phyloP scores from a whole-genome alignment of 2,888 invertebrate genomes.

The Saturnia japonica region DNA sequence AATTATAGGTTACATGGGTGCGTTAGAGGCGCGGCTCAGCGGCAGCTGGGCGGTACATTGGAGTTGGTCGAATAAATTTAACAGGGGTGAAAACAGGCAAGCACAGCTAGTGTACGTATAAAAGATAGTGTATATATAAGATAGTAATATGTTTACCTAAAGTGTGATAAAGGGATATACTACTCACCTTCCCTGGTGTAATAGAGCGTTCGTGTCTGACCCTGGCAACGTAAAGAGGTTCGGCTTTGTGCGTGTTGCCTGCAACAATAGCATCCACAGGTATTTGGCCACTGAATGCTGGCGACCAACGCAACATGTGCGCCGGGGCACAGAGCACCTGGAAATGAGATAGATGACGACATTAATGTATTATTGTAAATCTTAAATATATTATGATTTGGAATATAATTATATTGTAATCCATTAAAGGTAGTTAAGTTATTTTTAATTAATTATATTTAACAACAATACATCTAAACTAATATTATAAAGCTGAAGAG shows the following conservation, averaged over 20 bases:
- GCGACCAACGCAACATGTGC: slow-evolving; percentile 70
- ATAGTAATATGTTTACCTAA: background rate
- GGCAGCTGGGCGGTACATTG: too few relatives aligned
- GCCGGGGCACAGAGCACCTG: slow-evolving; percentile 64
- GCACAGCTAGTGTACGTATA: too few relatives aligned
- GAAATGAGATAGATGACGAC: slow-evolving; percentile 22
- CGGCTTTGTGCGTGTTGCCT: slow-evolving; percentile 73
- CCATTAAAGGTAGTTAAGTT: too few relatives aligned
- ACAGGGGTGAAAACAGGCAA: too few relatives aligned
- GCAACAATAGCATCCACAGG: slow-evolving; percentile 78
- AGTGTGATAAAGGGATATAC: background rate
- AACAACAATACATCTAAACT: too few relatives aligned
- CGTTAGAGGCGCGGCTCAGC: too few relatives aligned
- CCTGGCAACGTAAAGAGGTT: slow-evolving; percentile 79
- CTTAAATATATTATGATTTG: background rate
- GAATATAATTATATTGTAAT: too few relatives aligned
- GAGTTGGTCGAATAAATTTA: too few relatives aligned
- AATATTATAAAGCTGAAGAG: too few relatives aligned
- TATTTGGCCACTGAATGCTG: slow-evolving; percentile 70
- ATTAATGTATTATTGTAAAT: background rate
- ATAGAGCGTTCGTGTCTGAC: slow-evolving; percentile 73
- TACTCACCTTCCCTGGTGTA: slow-evolving; percentile 81
- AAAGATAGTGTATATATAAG: background rate
- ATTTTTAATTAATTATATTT: too few relatives aligned
- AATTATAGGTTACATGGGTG: too few relatives aligned